Conservation (phyloP, 2,113 vertebrate species). For the Nanorana parkeri region DNA sequence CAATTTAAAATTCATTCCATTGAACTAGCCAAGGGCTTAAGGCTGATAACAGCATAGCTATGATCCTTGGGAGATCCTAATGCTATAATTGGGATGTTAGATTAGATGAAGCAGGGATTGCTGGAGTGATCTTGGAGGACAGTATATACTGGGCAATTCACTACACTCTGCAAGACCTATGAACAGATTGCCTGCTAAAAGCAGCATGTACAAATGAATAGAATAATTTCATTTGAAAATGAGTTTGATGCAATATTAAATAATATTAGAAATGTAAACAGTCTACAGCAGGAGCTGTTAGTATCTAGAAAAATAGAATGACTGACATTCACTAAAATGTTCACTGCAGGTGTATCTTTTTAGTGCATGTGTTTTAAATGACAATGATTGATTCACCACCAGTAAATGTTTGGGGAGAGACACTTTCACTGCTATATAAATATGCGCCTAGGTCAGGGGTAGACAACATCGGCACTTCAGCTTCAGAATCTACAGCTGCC, state of each 20-base stretch:
- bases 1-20: slow-evolving; percentile 54
- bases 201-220: slow-evolving; percentile 22
- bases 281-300: background rate
- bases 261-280: slow-evolving; percentile 4
- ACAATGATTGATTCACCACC: no score
- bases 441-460: no score
- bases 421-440: no score
- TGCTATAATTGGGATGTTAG: slow-evolving; percentile 53
- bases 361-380: no score
- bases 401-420: no score
- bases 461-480: no score
- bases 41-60: slow-evolving; percentile 37
- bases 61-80: slow-evolving; percentile 50
- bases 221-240: slow-evolving; percentile 37
- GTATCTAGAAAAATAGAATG: background rate
- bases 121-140: slow-evolving; percentile 26
- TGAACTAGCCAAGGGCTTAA: slow-evolving; percentile 30
- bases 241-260: slow-evolving; percentile 17
- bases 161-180: background rate
- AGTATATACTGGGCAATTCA: slow-evolving; percentile 23
- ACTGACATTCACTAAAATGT: no score
- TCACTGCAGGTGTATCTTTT: no score
- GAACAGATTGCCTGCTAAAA: slow-evolving; percentile 9
- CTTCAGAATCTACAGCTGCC: no score
- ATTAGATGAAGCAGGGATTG: slow-evolving; percentile 41